phyloP scores from a whole-genome alignment of 2,797 vertebrate species.

The Syngnathus acus region DNA sequence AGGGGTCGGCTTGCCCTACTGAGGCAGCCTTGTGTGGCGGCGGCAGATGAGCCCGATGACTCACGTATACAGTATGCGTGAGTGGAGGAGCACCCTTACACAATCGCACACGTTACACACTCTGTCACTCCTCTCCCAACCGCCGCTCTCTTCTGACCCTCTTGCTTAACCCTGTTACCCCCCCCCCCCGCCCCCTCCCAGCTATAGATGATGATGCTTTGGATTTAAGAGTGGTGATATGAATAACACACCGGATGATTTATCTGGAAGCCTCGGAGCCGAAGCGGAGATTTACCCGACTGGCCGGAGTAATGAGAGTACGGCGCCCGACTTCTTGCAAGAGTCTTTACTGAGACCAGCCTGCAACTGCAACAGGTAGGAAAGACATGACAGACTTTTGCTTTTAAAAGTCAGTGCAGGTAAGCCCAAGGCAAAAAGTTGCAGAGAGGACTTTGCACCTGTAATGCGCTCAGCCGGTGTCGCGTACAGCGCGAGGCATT shows the following conservation, averaged over 20 bases:
- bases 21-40: constrained; percentile 62
- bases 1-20: constrained; percentile 70
- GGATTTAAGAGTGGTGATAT: constrained; percentile 71
- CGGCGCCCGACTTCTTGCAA: constrained; percentile 57
- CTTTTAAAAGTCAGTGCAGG: constrained; percentile 11
- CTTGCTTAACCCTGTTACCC: too few relatives aligned
- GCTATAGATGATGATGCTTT: constrained; percentile 64
- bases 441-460: constrained; percentile 57
- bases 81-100: constrained; percentile 41
- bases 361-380: constrained; percentile 65
- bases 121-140: constrained; percentile 31
- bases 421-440: constrained; percentile 37
- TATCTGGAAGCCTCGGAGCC: constrained; percentile 62
- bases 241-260: constrained; percentile 69
- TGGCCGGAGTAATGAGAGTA: constrained; percentile 56
- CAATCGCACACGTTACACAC: constrained; percentile 30
- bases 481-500: constrained; percentile 31
- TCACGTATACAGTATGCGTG: constrained; percentile 31
- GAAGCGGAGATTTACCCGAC: constrained; percentile 69
- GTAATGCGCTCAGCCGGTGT: constrained; percentile 45
- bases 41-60: constrained; percentile 57
- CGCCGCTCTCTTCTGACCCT: constrained; percentile 19
- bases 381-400: background rate
- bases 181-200: background rate
- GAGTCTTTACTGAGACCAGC: constrained; percentile 52